Percentiles rank a stretch among this genome's conserved stretches.
Conservation (phyloP, 2,797 vertebrate genomes). For the Zalophus californianus region DNA sequence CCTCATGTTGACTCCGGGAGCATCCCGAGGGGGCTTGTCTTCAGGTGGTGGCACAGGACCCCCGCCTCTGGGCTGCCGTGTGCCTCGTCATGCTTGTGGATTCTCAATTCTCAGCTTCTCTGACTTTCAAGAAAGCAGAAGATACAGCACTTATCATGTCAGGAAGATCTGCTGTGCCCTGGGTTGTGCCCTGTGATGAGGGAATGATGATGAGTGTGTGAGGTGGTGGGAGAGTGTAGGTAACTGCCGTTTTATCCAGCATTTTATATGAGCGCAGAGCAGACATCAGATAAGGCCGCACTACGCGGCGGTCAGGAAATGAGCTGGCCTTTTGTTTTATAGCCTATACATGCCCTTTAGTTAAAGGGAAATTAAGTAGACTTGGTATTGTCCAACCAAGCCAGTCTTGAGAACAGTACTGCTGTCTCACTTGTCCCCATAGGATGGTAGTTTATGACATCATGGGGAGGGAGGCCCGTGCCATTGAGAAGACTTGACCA, state of each 20-base stretch:
- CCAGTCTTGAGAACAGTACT: neutral
- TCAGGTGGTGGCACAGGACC: fast-evolving
- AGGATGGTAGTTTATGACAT: neutral
- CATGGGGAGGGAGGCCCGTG: neutral
- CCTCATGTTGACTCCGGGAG: fast-evolving
- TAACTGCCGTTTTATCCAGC: neutral
- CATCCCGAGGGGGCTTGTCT: fast-evolving
- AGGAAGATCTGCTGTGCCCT: neutral
- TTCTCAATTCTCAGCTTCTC: neutral
- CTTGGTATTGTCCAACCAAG: too few relatives aligned
- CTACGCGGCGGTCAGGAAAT: fast-evolving
- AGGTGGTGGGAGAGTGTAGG: fast-evolving
- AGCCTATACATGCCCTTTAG: neutral
- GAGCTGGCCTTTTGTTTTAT: fast-evolving
- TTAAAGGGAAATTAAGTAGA: neutral
- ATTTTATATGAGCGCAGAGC: fast-evolving
- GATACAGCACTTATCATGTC: too few relatives aligned
- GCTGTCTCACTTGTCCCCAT: neutral
- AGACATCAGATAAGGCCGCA: fast-evolving
- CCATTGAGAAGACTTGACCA: neutral
- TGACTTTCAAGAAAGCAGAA: neutral
- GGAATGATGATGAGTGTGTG: neutral
- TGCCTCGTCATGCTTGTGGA: neutral
- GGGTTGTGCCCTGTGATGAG: neutral
- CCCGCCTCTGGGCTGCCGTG: fast-evolving